These are phyloP conservation scores for Corythornis cristatus DNA, from an alignment of 2,113 vertebrate genomes.

Conservation along the genomic window DNA sequence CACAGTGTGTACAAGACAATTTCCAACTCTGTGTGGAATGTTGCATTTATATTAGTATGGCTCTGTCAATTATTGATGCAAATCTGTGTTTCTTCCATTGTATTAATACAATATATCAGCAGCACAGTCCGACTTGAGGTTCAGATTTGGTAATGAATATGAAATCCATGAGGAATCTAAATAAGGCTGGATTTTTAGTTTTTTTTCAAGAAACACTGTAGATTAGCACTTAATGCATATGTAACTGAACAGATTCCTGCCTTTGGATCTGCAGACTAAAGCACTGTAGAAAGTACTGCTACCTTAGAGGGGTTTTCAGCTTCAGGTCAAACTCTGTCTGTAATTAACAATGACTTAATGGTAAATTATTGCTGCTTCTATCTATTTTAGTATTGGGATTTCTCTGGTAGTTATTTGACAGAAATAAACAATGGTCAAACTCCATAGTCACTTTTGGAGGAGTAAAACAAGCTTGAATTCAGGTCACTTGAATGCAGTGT, in stretches of 20 bases:
- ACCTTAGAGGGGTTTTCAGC: not conserved
- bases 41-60: not conserved
- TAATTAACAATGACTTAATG: not conserved
- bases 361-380: not conserved
- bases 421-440: not conserved
- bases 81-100: not conserved
- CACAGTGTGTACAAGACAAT: not conserved
- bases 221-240: not conserved
- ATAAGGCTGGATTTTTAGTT: not conserved
- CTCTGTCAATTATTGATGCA: not conserved
- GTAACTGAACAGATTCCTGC: not conserved
- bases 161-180: not conserved
- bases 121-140: not conserved
- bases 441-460: not conserved
- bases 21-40: not conserved
- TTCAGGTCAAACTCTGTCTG: not conserved
- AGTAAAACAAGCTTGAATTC: not conserved
- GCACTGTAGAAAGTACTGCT: not conserved
- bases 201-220: not conserved
- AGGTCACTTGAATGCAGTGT: no score
- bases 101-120: not conserved
- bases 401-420: not conserved
- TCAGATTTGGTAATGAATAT: not conserved
- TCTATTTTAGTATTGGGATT: not conserved
- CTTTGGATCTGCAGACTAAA: not conserved